Percentiles rank a stretch among this genome's conserved stretches.
Conservation (phyloP, 2,888 invertebrate species). For the Mylabris sibirica region DNA sequence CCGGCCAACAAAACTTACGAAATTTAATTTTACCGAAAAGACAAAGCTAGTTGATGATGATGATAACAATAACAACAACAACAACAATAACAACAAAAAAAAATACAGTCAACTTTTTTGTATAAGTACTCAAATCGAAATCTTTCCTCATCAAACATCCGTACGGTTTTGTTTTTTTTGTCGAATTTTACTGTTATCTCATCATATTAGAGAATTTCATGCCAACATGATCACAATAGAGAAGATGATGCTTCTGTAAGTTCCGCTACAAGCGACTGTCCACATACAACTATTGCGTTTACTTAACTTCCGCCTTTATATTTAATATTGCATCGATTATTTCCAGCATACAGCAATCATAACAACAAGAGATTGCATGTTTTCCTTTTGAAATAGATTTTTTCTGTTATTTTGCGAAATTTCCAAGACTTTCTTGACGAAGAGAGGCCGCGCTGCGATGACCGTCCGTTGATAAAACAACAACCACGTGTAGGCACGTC, state of each 20-base stretch:
- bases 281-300: conserved; percentile 31
- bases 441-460: conserved; percentile 43
- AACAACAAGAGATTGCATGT: background rate
- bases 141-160: background rate
- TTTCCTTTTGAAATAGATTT: background rate
- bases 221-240: conserved; percentile 39
- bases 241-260: conserved; percentile 35
- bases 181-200: background rate
- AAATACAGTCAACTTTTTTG: background rate
- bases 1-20: conserved; percentile 24
- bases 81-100: background rate
- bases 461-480: conserved; percentile 50
- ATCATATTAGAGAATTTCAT: conserved; percentile 36
- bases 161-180: background rate
- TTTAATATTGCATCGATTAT: conserved; percentile 28
- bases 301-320: conserved; percentile 38
- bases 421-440: conserved; percentile 1
- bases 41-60: too few species aligned
- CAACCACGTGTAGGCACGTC: conserved; percentile 60
- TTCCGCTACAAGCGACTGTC: conserved; percentile 38
- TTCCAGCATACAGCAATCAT: conserved; percentile 21
- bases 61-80: too few species aligned
- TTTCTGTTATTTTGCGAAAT: background rate
- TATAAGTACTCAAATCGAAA: background rate
- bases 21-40: conserved; percentile 17